phyloP scores from a whole-genome alignment of 2,113 vertebrate genomes.

The Myanophis thanlyinensis region DNA sequence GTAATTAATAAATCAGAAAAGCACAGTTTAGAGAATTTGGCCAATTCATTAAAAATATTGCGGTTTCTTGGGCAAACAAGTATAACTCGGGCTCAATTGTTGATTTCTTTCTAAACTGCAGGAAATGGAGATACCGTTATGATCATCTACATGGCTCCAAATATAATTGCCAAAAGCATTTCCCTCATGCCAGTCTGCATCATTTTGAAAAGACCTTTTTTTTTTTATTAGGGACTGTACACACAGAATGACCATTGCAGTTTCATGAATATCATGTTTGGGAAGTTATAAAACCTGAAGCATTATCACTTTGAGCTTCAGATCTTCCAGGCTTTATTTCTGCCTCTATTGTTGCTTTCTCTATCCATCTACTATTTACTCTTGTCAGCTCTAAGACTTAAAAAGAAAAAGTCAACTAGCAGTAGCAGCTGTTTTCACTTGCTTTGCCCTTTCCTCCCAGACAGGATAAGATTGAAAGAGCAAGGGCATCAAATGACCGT shows the following conservation, averaged over 20 bases:
- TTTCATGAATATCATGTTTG: not conserved
- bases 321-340: not conserved
- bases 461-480: not conserved
- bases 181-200: not conserved
- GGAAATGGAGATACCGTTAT: not conserved
- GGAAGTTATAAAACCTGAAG: not conserved
- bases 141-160: not conserved
- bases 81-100: not conserved
- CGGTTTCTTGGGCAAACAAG: not conserved
- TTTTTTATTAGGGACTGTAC: not conserved
- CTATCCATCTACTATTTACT: not conserved
- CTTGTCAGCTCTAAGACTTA: not conserved
- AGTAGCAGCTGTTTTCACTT: not conserved
- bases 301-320: not conserved
- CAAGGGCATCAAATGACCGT: not conserved
- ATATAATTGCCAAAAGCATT: not conserved
- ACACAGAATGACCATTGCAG: too few relatives aligned
- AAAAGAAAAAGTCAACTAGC: not conserved
- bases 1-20: slow-evolving; percentile 20
- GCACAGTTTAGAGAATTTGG: not conserved
- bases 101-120: not conserved
- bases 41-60: not conserved
- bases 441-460: not conserved
- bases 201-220: not conserved
- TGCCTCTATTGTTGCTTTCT: not conserved